Base-by-base conservation (phyloP, 2,797 vertebrate species). In the Smutsia gigantea region DNA sequence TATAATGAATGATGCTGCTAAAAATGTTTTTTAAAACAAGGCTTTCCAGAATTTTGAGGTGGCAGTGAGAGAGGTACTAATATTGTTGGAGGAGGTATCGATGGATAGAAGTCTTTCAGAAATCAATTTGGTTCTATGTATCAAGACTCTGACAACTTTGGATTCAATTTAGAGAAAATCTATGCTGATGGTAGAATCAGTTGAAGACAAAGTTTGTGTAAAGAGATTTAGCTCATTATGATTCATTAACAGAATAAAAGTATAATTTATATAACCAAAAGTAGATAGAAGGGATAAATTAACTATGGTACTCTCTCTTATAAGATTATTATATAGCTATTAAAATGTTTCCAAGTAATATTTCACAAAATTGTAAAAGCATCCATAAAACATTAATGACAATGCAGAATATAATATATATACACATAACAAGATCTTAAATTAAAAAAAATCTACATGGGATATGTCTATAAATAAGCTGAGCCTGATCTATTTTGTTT, bases 311-410 rank as follows among this genome's bases (percentile, higher is more conserved):
- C 2, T 85, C 2, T 23, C 69, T 90, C 39, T 46, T 93, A 72
- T 29, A 90, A 84, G 71, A 49, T 39, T 61, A 69, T 23, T 83
- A 68, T 71, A n/a, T 29, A 55, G 0, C 85, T 66, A 46, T 83
- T 87, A 29, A 78, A 78, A 39, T 72, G 2, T 88, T 84, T 87
- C 2, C 3, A 84, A 92, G n/a, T 57, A 83, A 37, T 79, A 75
- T 66, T 95, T 83, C 39, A 53, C 17, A 74, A 96, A 95, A 74
- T 82, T 74, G 1, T 91, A 27, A 82, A 92, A 69, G 25, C 29
- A 78, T 12, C 13, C 13, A 64, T 57, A 72, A 61, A 71, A 81
- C 68, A 66, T 49, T 93, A 53, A 55, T 68, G 2, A 74, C 59
- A 89, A 71, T 59, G 13, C 9, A 51, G 3, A 77, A 55, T 46